A percentile compares a stretch with the other conserved stretches of the same genome.
These are phyloP conservation scores for Bradypodion pumilum DNA, from an alignment of 2,797 vertebrate species.

Conservation along the genomic window DNA sequence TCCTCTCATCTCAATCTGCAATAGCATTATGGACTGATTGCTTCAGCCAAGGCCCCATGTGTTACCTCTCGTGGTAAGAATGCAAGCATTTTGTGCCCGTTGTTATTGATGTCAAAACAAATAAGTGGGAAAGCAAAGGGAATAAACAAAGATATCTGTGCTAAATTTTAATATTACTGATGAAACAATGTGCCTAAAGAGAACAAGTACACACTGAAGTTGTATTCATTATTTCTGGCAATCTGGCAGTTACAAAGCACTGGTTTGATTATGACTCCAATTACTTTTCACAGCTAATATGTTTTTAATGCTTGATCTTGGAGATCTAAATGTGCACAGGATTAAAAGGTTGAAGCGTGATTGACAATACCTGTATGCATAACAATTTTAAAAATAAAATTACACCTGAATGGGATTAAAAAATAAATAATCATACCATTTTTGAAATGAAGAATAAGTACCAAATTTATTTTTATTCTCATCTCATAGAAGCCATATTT, in stretches of 20 bases:
- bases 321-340: background rate
- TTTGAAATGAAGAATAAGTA: background rate
- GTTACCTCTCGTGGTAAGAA: conserved; percentile 11
- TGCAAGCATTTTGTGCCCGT: background rate
- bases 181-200: background rate
- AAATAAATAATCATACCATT: background rate
- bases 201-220: background rate
- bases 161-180: conserved; percentile 6
- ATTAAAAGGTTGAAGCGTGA: background rate
- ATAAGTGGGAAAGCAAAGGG: background rate
- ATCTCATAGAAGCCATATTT: background rate
- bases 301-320: background rate
- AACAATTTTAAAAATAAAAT: background rate
- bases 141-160: background rate
- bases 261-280: background rate
- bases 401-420: background rate
- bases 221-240: background rate
- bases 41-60: conserved; percentile 16
- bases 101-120: conserved; percentile 17
- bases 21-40: conserved; percentile 16
- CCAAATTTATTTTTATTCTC: background rate
- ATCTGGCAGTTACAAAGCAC: background rate
- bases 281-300: background rate
- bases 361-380: background rate
- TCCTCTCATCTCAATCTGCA: conserved; percentile 28